Percentiles rank a stretch among this genome's conserved stretches.
phyloP scores from a whole-genome alignment of 2,797 vertebrate genomes.

The Acipenser transmontanus region DNA sequence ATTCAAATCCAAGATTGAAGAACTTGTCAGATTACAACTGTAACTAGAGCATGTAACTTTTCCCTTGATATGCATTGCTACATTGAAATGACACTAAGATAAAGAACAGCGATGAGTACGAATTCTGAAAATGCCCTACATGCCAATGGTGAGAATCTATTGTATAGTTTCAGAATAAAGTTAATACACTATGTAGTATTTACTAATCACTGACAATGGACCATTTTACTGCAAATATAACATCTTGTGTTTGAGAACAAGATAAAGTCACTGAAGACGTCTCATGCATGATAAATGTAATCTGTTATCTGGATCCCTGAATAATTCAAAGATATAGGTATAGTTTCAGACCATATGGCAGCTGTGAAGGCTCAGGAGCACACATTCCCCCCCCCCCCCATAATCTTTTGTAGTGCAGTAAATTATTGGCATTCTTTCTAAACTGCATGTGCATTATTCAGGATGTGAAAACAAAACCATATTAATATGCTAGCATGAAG shows the following conservation, averaged over 20 bases:
- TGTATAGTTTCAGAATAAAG: too few species aligned
- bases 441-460: too few species aligned
- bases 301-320: constrained; percentile 49
- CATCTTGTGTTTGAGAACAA: constrained; percentile 27
- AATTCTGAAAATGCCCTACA: too few species aligned
- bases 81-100: constrained; percentile 31
- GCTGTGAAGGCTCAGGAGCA: constrained; percentile 22
- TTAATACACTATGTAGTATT: too few species aligned
- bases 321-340: constrained; percentile 48
- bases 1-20: constrained; percentile 26
- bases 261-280: constrained; percentile 38
- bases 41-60: neutral
- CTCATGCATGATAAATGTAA: constrained; percentile 47
- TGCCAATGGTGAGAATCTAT: too few species aligned
- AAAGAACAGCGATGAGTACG: too few species aligned
- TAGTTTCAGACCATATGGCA: constrained; percentile 47
- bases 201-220: too few species aligned
- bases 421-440: too few species aligned
- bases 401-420: too few species aligned
- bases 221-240: constrained; percentile 13
- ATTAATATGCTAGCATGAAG: too few species aligned
- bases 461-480: too few species aligned
- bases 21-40: constrained; percentile 12
- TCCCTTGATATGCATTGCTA: constrained; percentile 34
- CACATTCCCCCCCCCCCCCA: neutral